phyloP scores from a whole-genome alignment of 2,888 invertebrate species.

The Cataglyphis livida region DNA sequence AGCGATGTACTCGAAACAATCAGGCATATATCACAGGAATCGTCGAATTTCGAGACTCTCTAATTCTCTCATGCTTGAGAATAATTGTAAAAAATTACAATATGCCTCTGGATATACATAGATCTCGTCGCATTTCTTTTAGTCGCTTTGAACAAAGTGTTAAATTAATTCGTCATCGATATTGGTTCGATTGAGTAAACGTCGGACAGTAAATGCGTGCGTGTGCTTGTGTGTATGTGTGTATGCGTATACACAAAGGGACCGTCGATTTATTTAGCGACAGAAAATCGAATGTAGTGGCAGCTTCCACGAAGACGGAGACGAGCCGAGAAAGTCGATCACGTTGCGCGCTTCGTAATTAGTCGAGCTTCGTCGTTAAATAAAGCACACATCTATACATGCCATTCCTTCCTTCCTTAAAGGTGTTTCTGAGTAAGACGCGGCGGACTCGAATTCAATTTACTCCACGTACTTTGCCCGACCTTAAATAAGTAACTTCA shows the following conservation, averaged over 20 bases:
- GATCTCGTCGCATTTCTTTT: neutral
- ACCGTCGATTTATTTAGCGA: conserved; percentile 64
- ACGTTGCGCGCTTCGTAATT: conserved; percentile 56
- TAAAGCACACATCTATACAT: conserved; percentile 1
- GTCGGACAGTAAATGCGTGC: neutral
- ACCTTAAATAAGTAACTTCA: conserved; percentile 21
- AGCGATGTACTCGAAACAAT: neutral
- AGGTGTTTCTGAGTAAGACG: conserved; percentile 1
- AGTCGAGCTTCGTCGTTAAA: conserved; percentile 49
- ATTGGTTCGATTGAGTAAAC: conserved; percentile 24
- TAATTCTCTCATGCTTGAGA: neutral
- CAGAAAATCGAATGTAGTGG: conserved; percentile 63
- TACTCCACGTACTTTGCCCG: conserved; percentile 17
- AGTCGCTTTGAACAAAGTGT: conserved; percentile 52
- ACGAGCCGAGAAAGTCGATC: conserved; percentile 53
- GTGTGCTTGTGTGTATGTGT: neutral
- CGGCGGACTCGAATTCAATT: conserved; percentile 27
- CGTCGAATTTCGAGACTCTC: neutral
- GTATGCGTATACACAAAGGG: neutral
- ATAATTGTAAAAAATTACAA: conserved; percentile 41
- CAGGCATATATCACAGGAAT: neutral
- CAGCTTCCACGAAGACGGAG: conserved; percentile 29
- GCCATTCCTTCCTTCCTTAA: conserved; percentile 40
- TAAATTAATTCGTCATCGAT: conserved; percentile 57
- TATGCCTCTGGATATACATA: neutral